These are phyloP conservation scores for Coelogynopora nodosa DNA, from an alignment of 2,888 invertebrate species.

Conservation along the genomic window DNA sequence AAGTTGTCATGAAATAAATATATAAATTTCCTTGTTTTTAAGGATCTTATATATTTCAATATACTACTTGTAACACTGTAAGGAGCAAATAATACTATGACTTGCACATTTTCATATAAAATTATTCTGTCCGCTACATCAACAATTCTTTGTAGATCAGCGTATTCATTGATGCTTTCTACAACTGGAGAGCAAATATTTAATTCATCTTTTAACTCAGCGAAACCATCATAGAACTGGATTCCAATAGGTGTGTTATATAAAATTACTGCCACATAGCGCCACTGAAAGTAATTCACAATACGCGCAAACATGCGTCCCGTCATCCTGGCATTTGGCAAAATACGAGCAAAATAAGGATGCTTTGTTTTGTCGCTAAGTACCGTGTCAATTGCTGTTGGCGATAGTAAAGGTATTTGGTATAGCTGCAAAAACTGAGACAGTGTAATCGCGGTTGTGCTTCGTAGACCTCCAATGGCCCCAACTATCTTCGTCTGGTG, in stretches of 20 bases:
- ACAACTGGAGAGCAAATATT: neutral
- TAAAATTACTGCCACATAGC: neutral
- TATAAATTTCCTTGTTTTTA: neutral
- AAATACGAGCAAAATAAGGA: slow-evolving; percentile 36
- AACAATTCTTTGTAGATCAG: no score
- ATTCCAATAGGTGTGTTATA: neutral
- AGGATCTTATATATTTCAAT: neutral
- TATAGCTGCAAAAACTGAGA: slow-evolving; percentile 10
- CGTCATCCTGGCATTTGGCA: neutral
- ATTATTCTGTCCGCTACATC: no score
- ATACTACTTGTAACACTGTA: neutral
- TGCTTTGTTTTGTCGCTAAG: slow-evolving; percentile 4
- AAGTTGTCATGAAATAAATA: neutral
- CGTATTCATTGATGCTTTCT: no score
- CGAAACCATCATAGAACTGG: slow-evolving; percentile 26
- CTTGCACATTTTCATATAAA: no score
- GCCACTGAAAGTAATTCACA: neutral
- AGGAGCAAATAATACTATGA: no score
- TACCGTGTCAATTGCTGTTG: neutral
- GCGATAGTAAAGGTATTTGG: neutral
- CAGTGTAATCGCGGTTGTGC: neutral
- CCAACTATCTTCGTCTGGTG: neutral
- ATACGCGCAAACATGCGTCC: neutral
- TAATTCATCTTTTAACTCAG: neutral
- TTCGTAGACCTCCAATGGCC: neutral